phyloP scores from a whole-genome alignment of 2,797 vertebrate genomes.

The Protonibea diacanthus region DNA sequence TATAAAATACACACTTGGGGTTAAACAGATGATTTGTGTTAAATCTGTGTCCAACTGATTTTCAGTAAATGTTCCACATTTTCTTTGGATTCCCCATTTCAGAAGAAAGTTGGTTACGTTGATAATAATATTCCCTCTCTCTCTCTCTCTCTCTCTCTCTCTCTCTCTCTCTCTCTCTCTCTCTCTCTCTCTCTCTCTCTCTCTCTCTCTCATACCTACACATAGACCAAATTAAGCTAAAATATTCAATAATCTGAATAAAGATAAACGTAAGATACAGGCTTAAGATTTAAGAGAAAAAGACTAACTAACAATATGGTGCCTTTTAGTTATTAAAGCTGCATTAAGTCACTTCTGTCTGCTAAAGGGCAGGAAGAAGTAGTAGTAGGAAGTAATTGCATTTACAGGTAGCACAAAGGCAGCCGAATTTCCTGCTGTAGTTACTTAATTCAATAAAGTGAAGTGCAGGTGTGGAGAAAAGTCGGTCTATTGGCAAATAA shows the following conservation, averaged over 20 bases:
- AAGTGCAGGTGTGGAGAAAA: conserved; percentile 27
- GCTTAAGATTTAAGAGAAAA: not conserved
- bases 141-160: too few relatives aligned
- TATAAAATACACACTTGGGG: not conserved
- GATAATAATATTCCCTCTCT: not conserved
- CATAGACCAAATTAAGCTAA: not conserved
- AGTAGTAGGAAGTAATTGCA: conserved; percentile 32
- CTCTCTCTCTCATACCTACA: not conserved
- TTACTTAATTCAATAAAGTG: conserved; percentile 45
- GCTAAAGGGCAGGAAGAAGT: conserved; percentile 9
- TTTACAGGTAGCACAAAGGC: conserved; percentile 27
- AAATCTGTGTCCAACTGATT: not conserved
- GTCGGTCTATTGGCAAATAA: conserved; percentile 22
- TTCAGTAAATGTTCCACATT: too few relatives aligned
- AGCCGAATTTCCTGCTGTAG: conserved; percentile 26
- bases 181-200: too few relatives aligned
- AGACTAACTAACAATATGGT: not conserved
- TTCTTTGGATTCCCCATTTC: not conserved
- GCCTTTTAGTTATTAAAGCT: conserved; percentile 28
- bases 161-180: too few relatives aligned
- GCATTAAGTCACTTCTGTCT: conserved; percentile 25
- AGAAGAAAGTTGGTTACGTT: not conserved
- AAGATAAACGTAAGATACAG: not conserved
- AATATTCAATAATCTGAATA: not conserved
- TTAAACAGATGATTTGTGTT: conserved; percentile 2